Conservation (phyloP, 2,888 invertebrate genomes). For the Cataglyphis cursor region DNA sequence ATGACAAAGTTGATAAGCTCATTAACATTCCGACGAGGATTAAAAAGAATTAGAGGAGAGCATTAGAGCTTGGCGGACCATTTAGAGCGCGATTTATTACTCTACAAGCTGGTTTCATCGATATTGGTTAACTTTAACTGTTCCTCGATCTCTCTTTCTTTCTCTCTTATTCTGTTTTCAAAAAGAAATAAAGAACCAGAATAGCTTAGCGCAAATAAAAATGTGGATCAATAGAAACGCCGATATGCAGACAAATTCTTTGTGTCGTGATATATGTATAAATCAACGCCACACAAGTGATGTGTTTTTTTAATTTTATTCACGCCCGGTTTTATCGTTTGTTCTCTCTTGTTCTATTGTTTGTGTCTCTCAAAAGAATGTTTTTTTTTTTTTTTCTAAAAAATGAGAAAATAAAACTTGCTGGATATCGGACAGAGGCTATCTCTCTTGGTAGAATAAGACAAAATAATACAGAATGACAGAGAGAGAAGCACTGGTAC, state of each 20-base stretch:
- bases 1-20: slow-evolving; percentile 8
- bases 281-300: slow-evolving; percentile 27
- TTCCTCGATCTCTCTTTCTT: neutral
- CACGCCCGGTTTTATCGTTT: slow-evolving; percentile 21
- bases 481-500: slow-evolving; percentile 24
- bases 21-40: neutral
- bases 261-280: neutral
- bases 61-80: neutral
- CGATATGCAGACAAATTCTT: slow-evolving; percentile 10
- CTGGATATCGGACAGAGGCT: slow-evolving; percentile 3
- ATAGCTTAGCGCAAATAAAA: neutral
- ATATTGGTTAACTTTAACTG: slow-evolving; percentile 17
- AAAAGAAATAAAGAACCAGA: neutral
- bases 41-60: neutral
- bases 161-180: neutral
- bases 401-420: slow-evolving; percentile 21
- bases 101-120: slow-evolving; percentile 23
- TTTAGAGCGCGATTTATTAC: slow-evolving; percentile 26
- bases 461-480: slow-evolving; percentile 33
- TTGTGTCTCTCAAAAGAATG: neutral
- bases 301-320: slow-evolving; percentile 3
- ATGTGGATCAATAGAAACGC: neutral
- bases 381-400: neutral
- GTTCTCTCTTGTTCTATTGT: neutral
- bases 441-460: slow-evolving; percentile 7